Evolutionary conservation across 2,888 invertebrate genomes (phyloP).

Genomic region (Selenia dentaria): DNA sequence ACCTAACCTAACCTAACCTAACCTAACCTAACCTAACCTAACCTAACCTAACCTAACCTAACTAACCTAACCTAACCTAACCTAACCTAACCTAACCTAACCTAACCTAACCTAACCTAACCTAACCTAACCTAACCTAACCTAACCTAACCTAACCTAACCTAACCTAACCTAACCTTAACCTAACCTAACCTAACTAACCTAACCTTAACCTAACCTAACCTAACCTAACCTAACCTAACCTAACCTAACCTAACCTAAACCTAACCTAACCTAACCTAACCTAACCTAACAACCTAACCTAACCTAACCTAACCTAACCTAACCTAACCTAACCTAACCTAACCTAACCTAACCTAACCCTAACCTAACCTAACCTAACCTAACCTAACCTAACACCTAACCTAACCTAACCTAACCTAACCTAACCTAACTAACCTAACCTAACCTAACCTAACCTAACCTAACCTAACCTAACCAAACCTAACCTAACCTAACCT

Average conservation of each 20-base stretch:
- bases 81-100: not conserved
- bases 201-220: constrained; percentile 5
- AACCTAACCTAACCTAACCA: not conserved
- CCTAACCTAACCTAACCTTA: too few species aligned
- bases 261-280: constrained; percentile 3
- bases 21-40: not conserved
- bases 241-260: too few species aligned
- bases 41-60: not conserved
- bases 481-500: not conserved
- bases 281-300: too few species aligned
- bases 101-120: not conserved
- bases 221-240: constrained; percentile 5
- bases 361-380: too few species aligned
- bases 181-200: constrained; percentile 3
- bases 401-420: not conserved
- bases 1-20: constrained; percentile 4
- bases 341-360: constrained; percentile 1
- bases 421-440: not conserved
- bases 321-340: constrained; percentile 5
- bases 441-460: not conserved
- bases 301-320: constrained; percentile 5
- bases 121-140: constrained; percentile 5
- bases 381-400: too few species aligned
- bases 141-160: constrained; percentile 4
- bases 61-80: not conserved